Base-by-base conservation (phyloP, 2,888 invertebrate species). In the Mayetiola destructor region DNA sequence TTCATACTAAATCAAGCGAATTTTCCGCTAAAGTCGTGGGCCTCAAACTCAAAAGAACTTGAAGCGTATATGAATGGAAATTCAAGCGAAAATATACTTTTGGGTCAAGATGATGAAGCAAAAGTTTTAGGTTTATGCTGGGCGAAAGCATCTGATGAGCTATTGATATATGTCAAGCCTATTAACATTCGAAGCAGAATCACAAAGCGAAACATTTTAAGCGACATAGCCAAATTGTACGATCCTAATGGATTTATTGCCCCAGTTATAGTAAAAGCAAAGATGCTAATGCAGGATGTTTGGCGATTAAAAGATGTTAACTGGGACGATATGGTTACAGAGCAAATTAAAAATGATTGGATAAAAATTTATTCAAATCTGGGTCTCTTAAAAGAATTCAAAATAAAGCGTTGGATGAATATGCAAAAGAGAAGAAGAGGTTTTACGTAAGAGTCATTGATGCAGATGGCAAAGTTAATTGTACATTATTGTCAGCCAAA, bases 211-310 rank as follows among this genome's bases (percentile, higher is more conserved):
- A 27, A 1, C n/a, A 29, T 59, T 14, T 21, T 56, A 12, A 55
- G 37, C 2, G 36, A 39, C 9, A 32, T 52, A 2, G 32, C 57
- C 0, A 55, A 21, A 29, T 1, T 57, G 9, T 57, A 48, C 32
- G 59, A 57, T 29, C 52, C 57, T 18, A 18, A 57, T 21, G 57
- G 58, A 16, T 56, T 53, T n/a, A 23, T 57, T 2, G 23, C 29
- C 14, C 58, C 29, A 4, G 12, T 30, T n/a, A n/a, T 53, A 3
- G 20, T 53, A 3, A 30, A 18, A 18, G 30, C 53, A 20, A 53
- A 53, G 16, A 53, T 53, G 30, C 20, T 53, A 30, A 53, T 53
- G 53, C 18, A 53, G 30, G 12, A 30, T 9, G 18, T 53, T 20
- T 53, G 53, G 30, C 27, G 16, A 29, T 8, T 52, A 3, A n/a